Base-by-base conservation (phyloP, 2,797 vertebrate species). In the Orientallactaga sibirica region DNA sequence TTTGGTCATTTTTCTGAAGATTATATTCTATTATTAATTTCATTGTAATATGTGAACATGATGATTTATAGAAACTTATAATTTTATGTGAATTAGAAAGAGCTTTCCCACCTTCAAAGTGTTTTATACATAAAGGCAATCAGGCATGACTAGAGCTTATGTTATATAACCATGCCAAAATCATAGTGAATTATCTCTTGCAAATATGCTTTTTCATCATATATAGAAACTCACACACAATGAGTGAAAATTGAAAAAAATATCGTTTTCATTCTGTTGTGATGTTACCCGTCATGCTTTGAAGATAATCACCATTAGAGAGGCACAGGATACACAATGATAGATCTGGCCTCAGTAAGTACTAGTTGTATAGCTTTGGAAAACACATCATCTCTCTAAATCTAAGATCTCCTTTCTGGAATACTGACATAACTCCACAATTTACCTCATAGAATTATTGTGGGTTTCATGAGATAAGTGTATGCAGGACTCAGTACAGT, bases 1-100 rank as follows among this genome's bases (percentile, higher is more conserved):
- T 19, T 52, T 77, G 79, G 55, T 29, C 14, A 64, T 75, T 93
- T 91, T 16, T 82, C 67, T 52, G 37, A 93, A 92, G 55, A 88
- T 88, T 82, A 55, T 43, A 75, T 76, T 88, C 27, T 61, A 83
- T 58, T 76, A 19, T 82, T 90, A 86, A 83, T 83, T 95, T 92
- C 7, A 80, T 61, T 83, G 93, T 86, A 75, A 73, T 83, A 73
- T 82, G 2, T 82, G 27, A 82, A 43, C 25, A 8, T 52, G 70
- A 75, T 77, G 16, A 71, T 93, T 81, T 77, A 43, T n/a, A 85
- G 14, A 79, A 4, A 68, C 29, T 80, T 87, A 27, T 11, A 68
- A 61, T 73, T 80, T 89, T 58, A 7, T 84, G 25, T 58, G 7
- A 85, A 76, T 62, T 55, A 84, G 14, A 79, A 61, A 62, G 20